Percentiles rank a stretch among this genome's conserved stretches.
Conservation (phyloP, 1,140 invertebrate species). For the Zaprionus tsacasi region DNA sequence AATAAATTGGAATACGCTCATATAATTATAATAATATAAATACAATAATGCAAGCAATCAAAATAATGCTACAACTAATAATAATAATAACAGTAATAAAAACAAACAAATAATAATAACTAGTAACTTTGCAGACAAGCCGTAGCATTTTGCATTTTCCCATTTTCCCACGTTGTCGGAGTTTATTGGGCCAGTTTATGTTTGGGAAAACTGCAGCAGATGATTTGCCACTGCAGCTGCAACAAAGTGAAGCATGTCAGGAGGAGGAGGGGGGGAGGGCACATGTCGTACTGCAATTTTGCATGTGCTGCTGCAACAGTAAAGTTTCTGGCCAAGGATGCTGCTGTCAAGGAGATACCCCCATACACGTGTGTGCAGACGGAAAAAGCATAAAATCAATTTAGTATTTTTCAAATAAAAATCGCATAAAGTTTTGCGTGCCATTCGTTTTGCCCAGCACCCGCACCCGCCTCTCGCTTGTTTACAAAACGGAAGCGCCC, state of each 20-base stretch:
- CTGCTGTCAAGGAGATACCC: constrained; percentile 3
- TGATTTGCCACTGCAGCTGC: constrained; percentile 24
- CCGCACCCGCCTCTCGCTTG: constrained; percentile 31
- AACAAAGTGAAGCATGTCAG: constrained; percentile 21
- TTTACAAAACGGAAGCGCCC: constrained; percentile 73
- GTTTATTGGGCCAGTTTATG: constrained; percentile 6
- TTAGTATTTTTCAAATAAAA: constrained; percentile 75
- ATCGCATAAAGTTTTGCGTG: constrained; percentile 65
- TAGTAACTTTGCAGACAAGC: background rate
- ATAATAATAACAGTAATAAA: background rate
- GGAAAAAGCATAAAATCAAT: constrained; percentile 66
- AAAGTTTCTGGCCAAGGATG: constrained; percentile 17
- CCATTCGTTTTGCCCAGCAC: constrained; percentile 15
- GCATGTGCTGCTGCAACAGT: constrained; percentile 13
- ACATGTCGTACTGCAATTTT: constrained; percentile 38
- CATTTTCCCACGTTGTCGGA: background rate
- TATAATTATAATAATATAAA: background rate
- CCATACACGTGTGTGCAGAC: background rate
- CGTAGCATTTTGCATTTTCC: too few relatives aligned
- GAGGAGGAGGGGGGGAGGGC: background rate
- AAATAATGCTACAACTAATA: background rate
- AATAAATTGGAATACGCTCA: background rate
- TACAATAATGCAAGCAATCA: background rate
- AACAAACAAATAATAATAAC: background rate
- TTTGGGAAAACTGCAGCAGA: constrained; percentile 8